Conservation (phyloP, 2,113 vertebrate genomes). For the Orcinus orca region DNA sequence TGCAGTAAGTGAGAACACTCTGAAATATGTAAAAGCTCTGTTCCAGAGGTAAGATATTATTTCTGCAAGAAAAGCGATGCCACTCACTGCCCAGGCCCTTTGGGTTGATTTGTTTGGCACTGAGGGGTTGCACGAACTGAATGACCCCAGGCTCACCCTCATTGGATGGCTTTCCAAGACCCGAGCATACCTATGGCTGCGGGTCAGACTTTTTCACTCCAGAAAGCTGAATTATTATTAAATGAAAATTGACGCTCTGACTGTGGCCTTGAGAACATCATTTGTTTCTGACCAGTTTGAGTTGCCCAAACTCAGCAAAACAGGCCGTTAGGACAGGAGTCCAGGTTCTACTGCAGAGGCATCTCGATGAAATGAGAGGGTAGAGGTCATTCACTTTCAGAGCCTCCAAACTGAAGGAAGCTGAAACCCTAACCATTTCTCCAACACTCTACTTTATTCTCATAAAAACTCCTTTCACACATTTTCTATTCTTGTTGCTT, state of each 20-base stretch:
- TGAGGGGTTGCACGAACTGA: background rate
- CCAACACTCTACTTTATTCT: background rate
- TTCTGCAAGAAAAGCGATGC: background rate
- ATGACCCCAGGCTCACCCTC: background rate
- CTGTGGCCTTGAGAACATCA: background rate
- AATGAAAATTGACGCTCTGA: background rate
- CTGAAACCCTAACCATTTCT: background rate
- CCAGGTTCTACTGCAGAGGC: background rate
- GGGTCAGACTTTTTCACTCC: background rate
- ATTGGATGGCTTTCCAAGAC: background rate
- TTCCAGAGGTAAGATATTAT: background rate
- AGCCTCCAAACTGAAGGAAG: background rate
- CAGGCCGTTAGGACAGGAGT: background rate
- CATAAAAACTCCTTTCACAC: background rate
- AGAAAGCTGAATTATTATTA: background rate
- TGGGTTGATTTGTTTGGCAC: background rate
- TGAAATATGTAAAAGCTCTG: background rate
- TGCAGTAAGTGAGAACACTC: background rate
- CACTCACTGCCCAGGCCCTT: background rate
- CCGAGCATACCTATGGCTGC: accelerated
- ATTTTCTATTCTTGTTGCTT: background rate
- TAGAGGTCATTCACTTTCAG: background rate
- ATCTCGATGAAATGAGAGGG: background rate
- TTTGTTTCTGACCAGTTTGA: background rate
- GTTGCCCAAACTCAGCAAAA: background rate